These are phyloP conservation scores for Sipha flava DNA, from an alignment of 1,140 invertebrate genomes.

Conservation along the genomic window DNA sequence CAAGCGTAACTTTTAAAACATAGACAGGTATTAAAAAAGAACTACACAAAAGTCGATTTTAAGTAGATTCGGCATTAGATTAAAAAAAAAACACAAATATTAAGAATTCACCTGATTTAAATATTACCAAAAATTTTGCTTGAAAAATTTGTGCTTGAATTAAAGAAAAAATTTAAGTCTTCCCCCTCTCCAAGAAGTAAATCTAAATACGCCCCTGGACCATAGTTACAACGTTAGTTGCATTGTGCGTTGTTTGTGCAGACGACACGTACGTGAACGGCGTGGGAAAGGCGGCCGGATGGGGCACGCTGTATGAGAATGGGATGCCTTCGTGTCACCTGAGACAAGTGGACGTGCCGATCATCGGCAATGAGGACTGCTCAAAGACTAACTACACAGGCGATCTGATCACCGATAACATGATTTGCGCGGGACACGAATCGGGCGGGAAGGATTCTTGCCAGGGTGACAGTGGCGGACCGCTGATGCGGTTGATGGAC, in stretches of 20 bases:
- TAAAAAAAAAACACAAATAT: no score
- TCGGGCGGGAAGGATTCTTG: slow-evolving; percentile 72
- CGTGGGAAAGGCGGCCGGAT: slow-evolving; percentile 66
- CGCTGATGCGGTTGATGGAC: slow-evolving; percentile 20
- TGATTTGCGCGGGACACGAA: slow-evolving; percentile 76
- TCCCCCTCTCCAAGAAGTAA: no score
- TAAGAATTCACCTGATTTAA: no score
- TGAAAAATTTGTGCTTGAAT: no score
- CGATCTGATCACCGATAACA: slow-evolving; percentile 73
- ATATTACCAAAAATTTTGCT: no score
- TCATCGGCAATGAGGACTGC: slow-evolving; percentile 67
- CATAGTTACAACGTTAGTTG: neutral
- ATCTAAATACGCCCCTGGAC: no score
- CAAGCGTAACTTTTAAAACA: no score
- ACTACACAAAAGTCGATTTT: no score
- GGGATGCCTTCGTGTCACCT: slow-evolving; percentile 70
- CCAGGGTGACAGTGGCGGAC: slow-evolving; percentile 46
- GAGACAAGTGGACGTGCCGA: slow-evolving; percentile 72
- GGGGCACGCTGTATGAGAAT: slow-evolving; percentile 73
- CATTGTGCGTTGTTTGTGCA: slow-evolving; percentile 42
- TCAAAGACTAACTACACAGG: slow-evolving; percentile 66
- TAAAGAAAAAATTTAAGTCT: no score
- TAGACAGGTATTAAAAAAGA: no score
- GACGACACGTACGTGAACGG: slow-evolving; percentile 59
- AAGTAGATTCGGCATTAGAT: no score